A percentile compares a stretch with the other conserved stretches of the same genome.
These are phyloP conservation scores for Drosophila elegans DNA, from an alignment of 1,140 invertebrate species.

Conservation along the genomic window DNA sequence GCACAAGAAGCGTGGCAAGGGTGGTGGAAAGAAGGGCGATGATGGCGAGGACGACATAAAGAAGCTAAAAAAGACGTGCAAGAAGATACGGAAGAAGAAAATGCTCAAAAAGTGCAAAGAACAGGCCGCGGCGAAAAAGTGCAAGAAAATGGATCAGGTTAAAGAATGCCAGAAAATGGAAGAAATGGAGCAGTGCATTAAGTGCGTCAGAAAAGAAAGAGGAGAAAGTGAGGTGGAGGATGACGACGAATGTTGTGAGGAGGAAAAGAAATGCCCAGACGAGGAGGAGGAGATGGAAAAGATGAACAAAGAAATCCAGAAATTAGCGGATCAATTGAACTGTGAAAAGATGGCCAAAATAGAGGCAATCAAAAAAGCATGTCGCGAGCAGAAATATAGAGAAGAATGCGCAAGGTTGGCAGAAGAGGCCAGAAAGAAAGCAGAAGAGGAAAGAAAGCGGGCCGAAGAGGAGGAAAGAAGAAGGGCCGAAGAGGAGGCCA, in stretches of 20 bases:
- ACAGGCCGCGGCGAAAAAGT: background rate
- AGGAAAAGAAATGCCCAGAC: background rate
- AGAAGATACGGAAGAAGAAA: background rate
- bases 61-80: background rate
- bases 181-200: slow-evolving; percentile 6
- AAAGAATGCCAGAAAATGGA: slow-evolving; percentile 3
- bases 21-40: slow-evolving; percentile 5
- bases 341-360: slow-evolving; percentile 27
- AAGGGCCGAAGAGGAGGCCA: slow-evolving; percentile 3
- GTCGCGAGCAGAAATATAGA: slow-evolving; percentile 1
- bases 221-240: slow-evolving; percentile 2
- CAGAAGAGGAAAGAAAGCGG: slow-evolving; percentile 11
- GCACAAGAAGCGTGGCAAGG: background rate
- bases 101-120: background rate
- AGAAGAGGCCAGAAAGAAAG: background rate
- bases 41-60: background rate
- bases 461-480: slow-evolving; percentile 7
- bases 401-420: slow-evolving; percentile 16
- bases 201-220: slow-evolving; percentile 10
- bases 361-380: slow-evolving; percentile 23
- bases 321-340: slow-evolving; percentile 23
- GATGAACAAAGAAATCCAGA: slow-evolving; percentile 13
- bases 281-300: slow-evolving; percentile 20
- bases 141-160: background rate
- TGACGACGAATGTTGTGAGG: background rate